Percentiles rank a stretch among this genome's conserved stretches.
Conservation (phyloP, 2,888 invertebrate species). For the Drosophila tanythrix region DNA sequence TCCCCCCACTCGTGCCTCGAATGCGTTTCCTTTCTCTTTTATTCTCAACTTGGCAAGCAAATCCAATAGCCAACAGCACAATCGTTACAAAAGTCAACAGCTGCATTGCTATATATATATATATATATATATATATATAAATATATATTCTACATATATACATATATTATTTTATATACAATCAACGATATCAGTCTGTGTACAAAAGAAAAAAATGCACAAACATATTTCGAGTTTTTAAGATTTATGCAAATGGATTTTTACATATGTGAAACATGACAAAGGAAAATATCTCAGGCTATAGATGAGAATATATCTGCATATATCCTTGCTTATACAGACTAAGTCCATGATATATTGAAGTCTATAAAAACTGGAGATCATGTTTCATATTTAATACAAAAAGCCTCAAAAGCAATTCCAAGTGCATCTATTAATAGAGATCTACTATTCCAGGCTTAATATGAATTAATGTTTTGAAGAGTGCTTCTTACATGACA, state of each 20-base stretch:
- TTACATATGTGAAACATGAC: background rate
- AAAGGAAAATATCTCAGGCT: background rate
- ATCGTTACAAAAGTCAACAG: constrained; percentile 32
- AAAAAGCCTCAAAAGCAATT: background rate
- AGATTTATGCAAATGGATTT: background rate
- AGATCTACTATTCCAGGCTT: background rate
- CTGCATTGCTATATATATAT: constrained; percentile 18
- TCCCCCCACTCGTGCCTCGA: background rate
- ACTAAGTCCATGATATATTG: background rate
- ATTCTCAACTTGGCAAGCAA: constrained; percentile 55
- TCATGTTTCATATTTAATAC: background rate
- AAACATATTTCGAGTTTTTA: background rate
- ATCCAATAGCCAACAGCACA: constrained; percentile 30
- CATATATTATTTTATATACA: constrained; percentile 1
- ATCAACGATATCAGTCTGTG: constrained; percentile 10
- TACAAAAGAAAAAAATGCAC: background rate
- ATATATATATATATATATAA: background rate
- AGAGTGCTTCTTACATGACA: background rate
- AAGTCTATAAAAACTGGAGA: background rate
- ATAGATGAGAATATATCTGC: background rate
- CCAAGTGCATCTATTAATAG: background rate
- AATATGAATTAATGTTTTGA: background rate
- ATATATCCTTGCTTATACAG: background rate
- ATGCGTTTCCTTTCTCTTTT: constrained; percentile 44
- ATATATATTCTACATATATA: constrained; percentile 11